phyloP scores from a whole-genome alignment of 2,888 invertebrate genomes.

The Aproaerema taeniolella region DNA sequence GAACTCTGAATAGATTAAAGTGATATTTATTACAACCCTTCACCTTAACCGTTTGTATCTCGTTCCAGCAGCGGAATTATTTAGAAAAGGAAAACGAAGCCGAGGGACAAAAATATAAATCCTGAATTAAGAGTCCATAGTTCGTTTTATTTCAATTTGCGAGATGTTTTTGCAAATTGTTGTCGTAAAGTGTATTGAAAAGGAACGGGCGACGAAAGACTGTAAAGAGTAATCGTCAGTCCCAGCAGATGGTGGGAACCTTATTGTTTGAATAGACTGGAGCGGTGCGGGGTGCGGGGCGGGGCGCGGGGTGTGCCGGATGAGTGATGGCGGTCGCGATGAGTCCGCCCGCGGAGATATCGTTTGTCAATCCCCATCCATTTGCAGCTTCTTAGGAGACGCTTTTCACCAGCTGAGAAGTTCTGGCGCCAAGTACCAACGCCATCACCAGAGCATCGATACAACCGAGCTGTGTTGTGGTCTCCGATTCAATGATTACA shows the following conservation, averaged over 20 bases:
- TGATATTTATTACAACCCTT: conserved; percentile 1
- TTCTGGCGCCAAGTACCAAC: too few relatives aligned
- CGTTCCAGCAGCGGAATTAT: neutral
- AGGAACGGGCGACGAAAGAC: neutral
- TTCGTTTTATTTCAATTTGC: neutral
- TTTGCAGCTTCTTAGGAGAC: too few relatives aligned
- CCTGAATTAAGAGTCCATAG: neutral
- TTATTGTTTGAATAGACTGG: too few relatives aligned
- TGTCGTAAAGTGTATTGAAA: neutral
- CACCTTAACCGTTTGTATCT: neutral
- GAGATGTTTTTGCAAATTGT: neutral
- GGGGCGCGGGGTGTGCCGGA: too few relatives aligned
- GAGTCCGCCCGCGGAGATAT: too few relatives aligned
- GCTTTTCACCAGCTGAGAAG: too few relatives aligned
- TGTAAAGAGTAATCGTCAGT: neutral
- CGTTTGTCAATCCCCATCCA: too few relatives aligned
- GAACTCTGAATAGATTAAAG: neutral
- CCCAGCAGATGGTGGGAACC: neutral
- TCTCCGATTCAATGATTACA: too few relatives aligned
- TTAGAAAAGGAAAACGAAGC: neutral
- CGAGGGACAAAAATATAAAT: neutral
- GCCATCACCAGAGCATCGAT: too few relatives aligned
- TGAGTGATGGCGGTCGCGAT: too few relatives aligned
- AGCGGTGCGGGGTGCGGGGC: too few relatives aligned
- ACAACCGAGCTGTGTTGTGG: too few relatives aligned